These are phyloP conservation scores for Cataglyphis rosenhaueri DNA, from an alignment of 2,888 invertebrate species.

Conservation along the genomic window DNA sequence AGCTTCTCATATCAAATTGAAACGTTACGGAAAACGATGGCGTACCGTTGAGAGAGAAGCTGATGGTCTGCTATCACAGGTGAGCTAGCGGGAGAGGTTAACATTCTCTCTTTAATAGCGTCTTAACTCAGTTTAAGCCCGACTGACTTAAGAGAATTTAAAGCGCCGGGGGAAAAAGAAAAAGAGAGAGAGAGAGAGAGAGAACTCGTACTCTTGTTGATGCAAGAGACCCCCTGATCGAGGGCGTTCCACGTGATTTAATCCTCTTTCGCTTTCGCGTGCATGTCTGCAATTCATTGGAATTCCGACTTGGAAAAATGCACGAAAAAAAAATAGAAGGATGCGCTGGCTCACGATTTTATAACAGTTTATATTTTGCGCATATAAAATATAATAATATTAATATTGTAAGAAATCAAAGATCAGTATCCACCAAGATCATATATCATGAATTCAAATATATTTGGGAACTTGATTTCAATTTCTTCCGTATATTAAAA, in stretches of 20 bases:
- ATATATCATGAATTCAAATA: neutral
- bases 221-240: conserved; percentile 26
- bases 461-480: neutral
- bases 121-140: conserved; percentile 77
- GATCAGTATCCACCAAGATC: too few relatives aligned
- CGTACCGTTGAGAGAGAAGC: conserved; percentile 68
- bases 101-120: conserved; percentile 78
- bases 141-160: conserved; percentile 72
- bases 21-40: conserved; percentile 76
- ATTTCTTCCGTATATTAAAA: neutral
- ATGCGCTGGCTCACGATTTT: neutral
- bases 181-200: neutral
- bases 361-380: neutral
- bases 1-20: conserved; percentile 66
- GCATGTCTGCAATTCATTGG: conserved; percentile 18
- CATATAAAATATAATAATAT: neutral
- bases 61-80: conserved; percentile 74
- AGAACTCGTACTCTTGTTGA: conserved; percentile 34
- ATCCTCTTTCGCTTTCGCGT: conserved; percentile 33
- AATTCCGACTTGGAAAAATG: neutral
- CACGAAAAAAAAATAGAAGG: neutral
- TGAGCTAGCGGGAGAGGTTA: conserved; percentile 78
- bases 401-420: neutral
- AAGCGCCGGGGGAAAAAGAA: conserved; percentile 52
- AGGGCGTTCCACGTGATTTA: conserved; percentile 40